Conservation (phyloP, 2,113 vertebrate genomes). For the Petrocephalus microphthalmus region DNA sequence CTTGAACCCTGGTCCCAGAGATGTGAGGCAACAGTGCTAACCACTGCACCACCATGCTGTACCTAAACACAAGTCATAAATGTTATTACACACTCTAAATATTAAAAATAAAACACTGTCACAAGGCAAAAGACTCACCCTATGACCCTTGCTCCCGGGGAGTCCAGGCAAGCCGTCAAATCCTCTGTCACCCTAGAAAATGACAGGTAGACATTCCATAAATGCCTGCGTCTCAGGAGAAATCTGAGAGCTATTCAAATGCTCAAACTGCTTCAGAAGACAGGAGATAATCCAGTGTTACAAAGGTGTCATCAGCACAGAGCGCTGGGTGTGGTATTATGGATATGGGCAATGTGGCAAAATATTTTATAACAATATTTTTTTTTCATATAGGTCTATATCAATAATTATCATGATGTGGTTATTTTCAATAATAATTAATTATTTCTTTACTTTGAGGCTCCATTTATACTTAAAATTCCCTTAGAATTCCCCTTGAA, state of each 20-base stretch:
- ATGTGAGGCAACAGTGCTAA: too few species aligned
- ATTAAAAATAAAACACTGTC: background rate
- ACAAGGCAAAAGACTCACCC: conserved; percentile 41
- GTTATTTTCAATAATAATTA: background rate
- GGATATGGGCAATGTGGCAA: background rate
- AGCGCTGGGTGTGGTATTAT: background rate
- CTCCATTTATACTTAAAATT: background rate
- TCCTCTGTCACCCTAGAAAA: conserved; percentile 76
- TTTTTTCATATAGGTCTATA: background rate
- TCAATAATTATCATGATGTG: background rate
- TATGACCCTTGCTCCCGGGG: conserved; percentile 79
- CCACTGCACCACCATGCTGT: too few species aligned
- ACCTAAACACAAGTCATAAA: background rate
- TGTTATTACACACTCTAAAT: background rate
- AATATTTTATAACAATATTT: background rate
- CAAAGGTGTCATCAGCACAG: background rate
- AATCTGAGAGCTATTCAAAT: background rate
- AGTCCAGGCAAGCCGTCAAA: conserved; percentile 86
- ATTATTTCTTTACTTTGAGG: background rate
- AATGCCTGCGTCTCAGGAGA: background rate
- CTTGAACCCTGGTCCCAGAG: too few species aligned
- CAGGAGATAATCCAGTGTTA: background rate
- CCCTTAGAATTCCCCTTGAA: background rate
- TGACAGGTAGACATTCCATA: background rate
- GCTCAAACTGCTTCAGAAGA: background rate